These are phyloP conservation scores for Grantiella picta DNA, from an alignment of 2,113 vertebrate genomes.

Conservation along the genomic window DNA sequence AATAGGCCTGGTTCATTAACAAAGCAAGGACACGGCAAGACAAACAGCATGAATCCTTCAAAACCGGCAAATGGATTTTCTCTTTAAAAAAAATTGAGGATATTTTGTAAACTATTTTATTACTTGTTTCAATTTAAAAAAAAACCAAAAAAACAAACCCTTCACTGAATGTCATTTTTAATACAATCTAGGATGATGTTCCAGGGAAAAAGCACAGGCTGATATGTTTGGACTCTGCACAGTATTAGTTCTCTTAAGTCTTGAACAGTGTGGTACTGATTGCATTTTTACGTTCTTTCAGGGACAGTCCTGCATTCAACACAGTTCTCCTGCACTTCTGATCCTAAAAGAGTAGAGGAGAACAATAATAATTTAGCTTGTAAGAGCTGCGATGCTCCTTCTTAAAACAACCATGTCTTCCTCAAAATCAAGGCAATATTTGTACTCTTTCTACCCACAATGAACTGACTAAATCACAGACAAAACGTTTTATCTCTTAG, in stretches of 20 bases:
- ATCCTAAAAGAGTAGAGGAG: not conserved
- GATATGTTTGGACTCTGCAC: not conserved
- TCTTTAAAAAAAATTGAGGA: not conserved
- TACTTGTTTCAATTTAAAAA: not conserved
- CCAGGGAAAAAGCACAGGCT: not conserved
- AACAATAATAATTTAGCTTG: not conserved
- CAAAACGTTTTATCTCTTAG: not conserved
- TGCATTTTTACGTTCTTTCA: not conserved
- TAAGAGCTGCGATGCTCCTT: not conserved
- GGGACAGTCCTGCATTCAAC: not conserved
- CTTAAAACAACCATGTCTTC: not conserved
- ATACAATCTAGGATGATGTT: not conserved
- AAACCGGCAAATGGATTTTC: not conserved
- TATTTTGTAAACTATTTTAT: conserved; percentile 11
- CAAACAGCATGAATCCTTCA: not conserved
- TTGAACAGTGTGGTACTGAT: not conserved
- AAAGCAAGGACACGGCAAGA: not conserved
- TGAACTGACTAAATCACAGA: not conserved
- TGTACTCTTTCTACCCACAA: not conserved
- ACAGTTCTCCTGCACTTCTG: not conserved
- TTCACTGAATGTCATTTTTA: conserved; percentile 7
- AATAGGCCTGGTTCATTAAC: not conserved
- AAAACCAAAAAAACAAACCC: not conserved
- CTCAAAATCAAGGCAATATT: not conserved
- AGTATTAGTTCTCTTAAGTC: not conserved